Evolutionary conservation across 2,888 invertebrate species (phyloP), one percentile per base, ranked within the genome.

Genomic region (Eumerus sabulonum): DNA sequence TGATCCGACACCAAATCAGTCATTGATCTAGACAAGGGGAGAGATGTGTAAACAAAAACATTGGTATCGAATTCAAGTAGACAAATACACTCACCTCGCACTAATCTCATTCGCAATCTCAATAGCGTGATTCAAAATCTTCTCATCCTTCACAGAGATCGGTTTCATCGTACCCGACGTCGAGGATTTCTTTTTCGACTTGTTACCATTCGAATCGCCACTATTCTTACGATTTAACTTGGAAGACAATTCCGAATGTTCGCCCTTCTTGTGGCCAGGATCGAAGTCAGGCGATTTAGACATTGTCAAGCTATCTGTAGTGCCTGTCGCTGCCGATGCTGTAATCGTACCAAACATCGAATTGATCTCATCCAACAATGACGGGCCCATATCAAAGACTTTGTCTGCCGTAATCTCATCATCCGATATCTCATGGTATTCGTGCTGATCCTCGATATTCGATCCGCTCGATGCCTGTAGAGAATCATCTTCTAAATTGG

Each of bases 61-160:
- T 9, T 14, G 44, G 19, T 36, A 59, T 0, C 19, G 18, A 7
- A 12, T 16, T 1, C 14, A 62, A 19, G 11, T 13, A n/a, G n/a
- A n/a, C n/a, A n/a, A n/a, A n/a, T n/a, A n/a, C n/a, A 16, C 90
- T 83, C 87, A 93, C 90, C 92, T 92, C 53, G 93, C 93, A 48
- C 96, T 96, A 74, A 98, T 92, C 90, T 98, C 97, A 88, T 96
- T 96, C 16, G 97, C 98, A 90, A 98, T 92, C 60, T 96, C 96
- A 77, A 98, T 97, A 0, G 98, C 98, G 16, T 95, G 95, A 84
- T 98, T 96, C 74, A 98, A 90, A 9, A 96, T 96, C 88, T 94
- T 95, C 87, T 96, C 94, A 86, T 98, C 98, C 76, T 97, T 94
- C 0, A 97, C 95, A 11, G 98, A 98, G 90, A 98, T 97, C 1